phyloP scores from a whole-genome alignment of 2,797 vertebrate genomes.

The Atherinosoma microstoma region DNA sequence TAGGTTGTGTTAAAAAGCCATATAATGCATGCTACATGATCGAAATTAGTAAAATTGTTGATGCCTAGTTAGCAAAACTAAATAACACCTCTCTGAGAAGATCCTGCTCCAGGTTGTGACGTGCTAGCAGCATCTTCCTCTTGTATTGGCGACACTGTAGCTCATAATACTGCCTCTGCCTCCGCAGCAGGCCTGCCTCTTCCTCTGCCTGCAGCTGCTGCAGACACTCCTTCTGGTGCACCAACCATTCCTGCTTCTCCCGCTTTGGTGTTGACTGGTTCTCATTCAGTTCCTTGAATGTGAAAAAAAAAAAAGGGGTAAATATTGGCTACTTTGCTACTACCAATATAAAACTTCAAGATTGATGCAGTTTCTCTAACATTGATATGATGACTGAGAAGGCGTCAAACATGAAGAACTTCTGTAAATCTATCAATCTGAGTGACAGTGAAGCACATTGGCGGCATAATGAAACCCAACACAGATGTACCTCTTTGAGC shows the following conservation, averaged over 20 bases:
- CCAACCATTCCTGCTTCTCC: constrained; percentile 94
- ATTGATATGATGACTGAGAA: not conserved
- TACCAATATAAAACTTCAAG: not conserved
- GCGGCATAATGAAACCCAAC: not conserved
- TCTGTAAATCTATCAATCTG: not conserved
- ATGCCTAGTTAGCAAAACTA: not conserved
- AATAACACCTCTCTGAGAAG: constrained; percentile 86
- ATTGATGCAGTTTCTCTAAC: not conserved
- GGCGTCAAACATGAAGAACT: not conserved
- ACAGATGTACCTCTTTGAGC: constrained; percentile 88
- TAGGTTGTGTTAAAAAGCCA: not conserved
- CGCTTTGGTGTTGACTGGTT: constrained; percentile 94
- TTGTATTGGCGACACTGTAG: constrained; percentile 94
- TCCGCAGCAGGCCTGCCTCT: constrained; percentile 88
- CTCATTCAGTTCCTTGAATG: constrained; percentile 89
- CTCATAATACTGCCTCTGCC: constrained; percentile 93
- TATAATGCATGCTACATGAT: not conserved
- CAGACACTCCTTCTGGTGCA: constrained; percentile 93
- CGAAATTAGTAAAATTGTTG: not conserved
- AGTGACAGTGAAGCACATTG: not conserved
- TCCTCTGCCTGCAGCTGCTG: constrained; percentile 93
- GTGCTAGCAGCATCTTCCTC: constrained; percentile 91
- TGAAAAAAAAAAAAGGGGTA: too few relatives aligned
- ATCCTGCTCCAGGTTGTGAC: constrained; percentile 93
- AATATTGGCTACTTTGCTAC: not conserved